These are phyloP conservation scores for Congeria kusceri DNA, from an alignment of 2,888 invertebrate species.

Conservation along the genomic window DNA sequence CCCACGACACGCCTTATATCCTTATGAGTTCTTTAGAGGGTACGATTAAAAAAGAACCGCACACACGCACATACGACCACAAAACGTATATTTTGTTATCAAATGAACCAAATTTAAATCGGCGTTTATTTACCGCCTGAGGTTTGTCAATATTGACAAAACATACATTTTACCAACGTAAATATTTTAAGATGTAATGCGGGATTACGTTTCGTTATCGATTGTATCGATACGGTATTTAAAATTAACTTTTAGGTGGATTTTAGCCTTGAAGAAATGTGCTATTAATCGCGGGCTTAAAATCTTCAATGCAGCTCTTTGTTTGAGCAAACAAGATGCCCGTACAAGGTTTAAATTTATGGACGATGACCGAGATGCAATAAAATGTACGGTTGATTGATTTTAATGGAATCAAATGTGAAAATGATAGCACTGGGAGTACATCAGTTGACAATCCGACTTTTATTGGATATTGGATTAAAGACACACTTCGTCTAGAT, in stretches of 20 bases:
- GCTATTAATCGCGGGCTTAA: not conserved
- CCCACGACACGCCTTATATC: too few relatives aligned
- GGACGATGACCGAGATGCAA: not conserved
- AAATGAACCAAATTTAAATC: too few relatives aligned
- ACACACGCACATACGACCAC: too few relatives aligned
- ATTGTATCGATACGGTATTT: conserved; percentile 34
- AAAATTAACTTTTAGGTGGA: conserved; percentile 36
- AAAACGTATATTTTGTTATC: too few relatives aligned
- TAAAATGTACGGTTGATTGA: not conserved
- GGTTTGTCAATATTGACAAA: conserved; percentile 4
- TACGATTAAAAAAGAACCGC: too few relatives aligned
- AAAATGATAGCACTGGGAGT: too few relatives aligned
- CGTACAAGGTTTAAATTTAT: not conserved
- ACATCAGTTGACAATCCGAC: too few relatives aligned
- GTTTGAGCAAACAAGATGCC: too few relatives aligned
- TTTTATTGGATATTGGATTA: too few relatives aligned
- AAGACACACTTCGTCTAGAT: too few relatives aligned
- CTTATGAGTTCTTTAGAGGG: too few relatives aligned
- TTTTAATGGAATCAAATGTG: not conserved
- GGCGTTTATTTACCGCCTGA: not conserved
- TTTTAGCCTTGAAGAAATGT: not conserved
- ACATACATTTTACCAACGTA: not conserved
- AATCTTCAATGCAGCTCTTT: too few relatives aligned
- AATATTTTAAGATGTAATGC: conserved; percentile 1
- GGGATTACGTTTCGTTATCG: conserved; percentile 30